Evolutionary conservation across 2,888 invertebrate species (phyloP), one percentile per base, ranked within the genome.

Genomic region (Ormyrus pomaceus): DNA sequence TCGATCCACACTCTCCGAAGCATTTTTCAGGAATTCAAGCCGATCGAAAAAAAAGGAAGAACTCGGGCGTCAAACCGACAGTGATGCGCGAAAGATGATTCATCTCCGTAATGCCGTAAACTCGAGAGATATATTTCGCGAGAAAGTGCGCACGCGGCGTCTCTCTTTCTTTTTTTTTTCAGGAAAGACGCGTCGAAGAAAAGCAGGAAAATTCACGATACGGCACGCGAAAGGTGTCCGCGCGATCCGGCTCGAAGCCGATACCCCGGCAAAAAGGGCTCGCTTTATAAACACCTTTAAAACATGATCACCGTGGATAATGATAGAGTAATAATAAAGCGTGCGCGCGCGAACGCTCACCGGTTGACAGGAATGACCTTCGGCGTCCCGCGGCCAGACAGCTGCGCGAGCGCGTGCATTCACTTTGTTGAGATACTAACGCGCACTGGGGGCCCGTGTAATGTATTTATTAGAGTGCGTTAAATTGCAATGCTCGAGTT

Each of bases 301-400:
- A 68, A 56, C 34, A n/a, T 48, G 50, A 62, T 62, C 13, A 45
- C 8, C 45, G 55, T 19, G 55, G 56, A 64, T 77, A 72, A 61
- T 55, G 61, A 72, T 61, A 55, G 56, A 77, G 34, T 6, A 53
- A 50, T 61, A 55, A 72, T 61, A 51, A 58, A 62, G 61, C 50
- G 50, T 34, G 9, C 6, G 70, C 51, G 45, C 7, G 8, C 7
- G 61, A 50, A 50, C 9, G n/a, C 34, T 19, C 34, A 11, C 13
- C 70, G 45, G 59, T 69, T 58, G 13, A 71, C 64, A 58, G 19
- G 45, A 71, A 55, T 45, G 73, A 78, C 72, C 72, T 66, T 78
- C 65, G 51, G 10, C 5, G 11, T 61, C 19, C 53, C n/a, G 48
- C 19, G 6, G 6, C 34, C 64, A 10, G 13, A 46, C 66, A 69